phyloP scores from a whole-genome alignment of 2,888 invertebrate genomes.

The Mesochorus sp. region DNA sequence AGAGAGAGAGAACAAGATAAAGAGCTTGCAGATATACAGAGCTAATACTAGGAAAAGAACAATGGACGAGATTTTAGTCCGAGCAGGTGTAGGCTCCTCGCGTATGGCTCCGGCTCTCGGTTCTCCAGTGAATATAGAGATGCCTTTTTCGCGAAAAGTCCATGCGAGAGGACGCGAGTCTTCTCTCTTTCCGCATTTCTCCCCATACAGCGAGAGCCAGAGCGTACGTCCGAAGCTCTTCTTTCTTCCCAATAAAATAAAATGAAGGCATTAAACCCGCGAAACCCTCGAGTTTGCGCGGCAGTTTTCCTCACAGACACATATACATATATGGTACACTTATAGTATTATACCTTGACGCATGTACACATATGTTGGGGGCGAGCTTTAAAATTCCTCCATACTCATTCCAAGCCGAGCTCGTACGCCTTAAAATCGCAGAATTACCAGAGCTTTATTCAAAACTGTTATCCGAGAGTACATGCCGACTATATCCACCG shows the following conservation, averaged over 20 bases:
- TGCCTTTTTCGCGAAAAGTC: constrained; percentile 27
- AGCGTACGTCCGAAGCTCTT: neutral
- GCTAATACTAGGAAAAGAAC: constrained; percentile 50
- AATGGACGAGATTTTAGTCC: constrained; percentile 60
- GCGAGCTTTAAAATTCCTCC: constrained; percentile 38
- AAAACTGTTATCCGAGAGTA: constrained; percentile 19
- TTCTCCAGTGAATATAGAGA: neutral
- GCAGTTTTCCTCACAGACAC: neutral
- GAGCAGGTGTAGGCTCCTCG: constrained; percentile 52
- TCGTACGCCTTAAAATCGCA: constrained; percentile 42
- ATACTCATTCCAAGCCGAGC: neutral
- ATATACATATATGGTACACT: neutral
- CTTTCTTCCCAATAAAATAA: constrained; percentile 26
- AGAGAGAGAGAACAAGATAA: neutral
- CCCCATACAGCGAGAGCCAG: neutral
- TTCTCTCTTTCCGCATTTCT: neutral
- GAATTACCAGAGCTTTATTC: constrained; percentile 38
- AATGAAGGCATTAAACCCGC: constrained; percentile 66
- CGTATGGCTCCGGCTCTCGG: constrained; percentile 23
- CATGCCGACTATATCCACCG: too few relatives aligned
- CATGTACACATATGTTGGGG: constrained; percentile 26
- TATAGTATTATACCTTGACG: constrained; percentile 8
- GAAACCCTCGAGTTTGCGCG: constrained; percentile 28
- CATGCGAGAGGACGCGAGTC: neutral
- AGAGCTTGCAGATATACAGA: neutral